phyloP scores from a whole-genome alignment of 2,888 invertebrate genomes.

The Chromoteleia sp. region DNA sequence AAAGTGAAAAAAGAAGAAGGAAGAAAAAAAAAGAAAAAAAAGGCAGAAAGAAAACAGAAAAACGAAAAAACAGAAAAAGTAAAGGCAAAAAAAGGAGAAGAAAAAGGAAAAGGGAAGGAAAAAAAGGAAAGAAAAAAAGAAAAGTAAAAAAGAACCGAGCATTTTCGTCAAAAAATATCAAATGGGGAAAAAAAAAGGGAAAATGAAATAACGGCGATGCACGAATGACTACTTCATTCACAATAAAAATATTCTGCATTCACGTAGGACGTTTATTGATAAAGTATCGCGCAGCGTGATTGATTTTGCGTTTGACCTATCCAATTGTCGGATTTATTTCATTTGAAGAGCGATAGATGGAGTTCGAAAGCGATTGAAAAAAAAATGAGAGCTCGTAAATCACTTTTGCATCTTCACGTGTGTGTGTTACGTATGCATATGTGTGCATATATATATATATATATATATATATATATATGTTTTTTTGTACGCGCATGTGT shows the following conservation, averaged over 20 bases:
- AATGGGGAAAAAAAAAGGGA: too few relatives aligned
- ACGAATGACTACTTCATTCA: slow-evolving; percentile 22
- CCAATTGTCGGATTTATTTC: slow-evolving; percentile 50
- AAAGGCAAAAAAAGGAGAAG: too few relatives aligned
- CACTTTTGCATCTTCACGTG: not conserved
- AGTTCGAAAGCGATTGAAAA: slow-evolving; percentile 23
- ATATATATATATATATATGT: too few relatives aligned
- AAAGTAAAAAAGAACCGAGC: not conserved
- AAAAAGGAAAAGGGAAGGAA: too few relatives aligned
- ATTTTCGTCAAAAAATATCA: not conserved
- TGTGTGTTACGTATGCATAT: not conserved
- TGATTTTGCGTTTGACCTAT: slow-evolving; percentile 49
- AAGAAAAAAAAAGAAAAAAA: too few relatives aligned
- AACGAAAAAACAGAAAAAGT: too few relatives aligned
- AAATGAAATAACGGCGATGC: slow-evolving; percentile 21
- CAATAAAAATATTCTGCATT: slow-evolving; percentile 35
- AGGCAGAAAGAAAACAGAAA: too few relatives aligned
- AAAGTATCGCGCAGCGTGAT: slow-evolving; percentile 53
- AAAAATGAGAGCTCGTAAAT: slow-evolving; percentile 46
- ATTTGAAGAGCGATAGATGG: slow-evolving; percentile 43
- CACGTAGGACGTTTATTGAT: slow-evolving; percentile 49
- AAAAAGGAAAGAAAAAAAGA: too few relatives aligned
- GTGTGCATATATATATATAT: too few relatives aligned
- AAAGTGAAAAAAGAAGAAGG: too few relatives aligned
- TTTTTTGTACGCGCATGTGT: slow-evolving; percentile 1